These are phyloP conservation scores for Gymnosoma rotundatum DNA, from an alignment of 2,888 invertebrate genomes.

Conservation along the genomic window DNA sequence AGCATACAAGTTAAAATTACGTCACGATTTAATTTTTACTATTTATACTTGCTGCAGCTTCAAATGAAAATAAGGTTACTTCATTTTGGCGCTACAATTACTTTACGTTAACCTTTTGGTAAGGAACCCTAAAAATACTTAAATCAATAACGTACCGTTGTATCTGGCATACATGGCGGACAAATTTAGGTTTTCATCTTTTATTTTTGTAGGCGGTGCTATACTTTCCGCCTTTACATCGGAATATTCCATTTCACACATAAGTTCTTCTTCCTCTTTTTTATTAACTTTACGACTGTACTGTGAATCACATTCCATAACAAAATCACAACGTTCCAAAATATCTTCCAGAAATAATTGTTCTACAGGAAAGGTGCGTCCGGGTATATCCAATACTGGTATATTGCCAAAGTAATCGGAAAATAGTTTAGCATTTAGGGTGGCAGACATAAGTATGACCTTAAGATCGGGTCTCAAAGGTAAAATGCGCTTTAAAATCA, in stretches of 20 bases:
- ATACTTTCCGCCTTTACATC: slow-evolving; percentile 84
- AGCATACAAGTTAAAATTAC: no score
- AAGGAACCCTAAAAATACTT: no score
- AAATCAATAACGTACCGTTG: slow-evolving; percentile 80
- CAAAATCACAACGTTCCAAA: slow-evolving; percentile 85
- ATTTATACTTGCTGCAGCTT: no score
- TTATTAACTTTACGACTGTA: slow-evolving; percentile 85
- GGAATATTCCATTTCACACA: slow-evolving; percentile 86
- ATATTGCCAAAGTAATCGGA: slow-evolving; percentile 90
- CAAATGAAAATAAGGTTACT: no score
- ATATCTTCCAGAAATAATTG: slow-evolving; percentile 92
- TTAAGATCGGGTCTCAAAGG: slow-evolving; percentile 89
- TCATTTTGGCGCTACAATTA: no score
- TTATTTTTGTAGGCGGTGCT: slow-evolving; percentile 85
- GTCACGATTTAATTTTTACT: no score
- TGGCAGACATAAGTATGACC: slow-evolving; percentile 96
- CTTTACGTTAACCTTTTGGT: no score
- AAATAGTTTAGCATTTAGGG: slow-evolving; percentile 92
- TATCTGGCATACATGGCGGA: slow-evolving; percentile 87
- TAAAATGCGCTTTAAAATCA: slow-evolving; percentile 90
- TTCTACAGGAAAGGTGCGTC: slow-evolving; percentile 92
- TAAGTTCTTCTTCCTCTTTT: slow-evolving; percentile 84
- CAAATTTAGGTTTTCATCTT: slow-evolving; percentile 88
- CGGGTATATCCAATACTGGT: slow-evolving; percentile 91
- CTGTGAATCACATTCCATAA: slow-evolving; percentile 85